Evolutionary conservation across 2,797 vertebrate genomes (phyloP), one percentile per base, ranked within the genome.

Genomic region (Ctenochaetus hawaiiensis): DNA sequence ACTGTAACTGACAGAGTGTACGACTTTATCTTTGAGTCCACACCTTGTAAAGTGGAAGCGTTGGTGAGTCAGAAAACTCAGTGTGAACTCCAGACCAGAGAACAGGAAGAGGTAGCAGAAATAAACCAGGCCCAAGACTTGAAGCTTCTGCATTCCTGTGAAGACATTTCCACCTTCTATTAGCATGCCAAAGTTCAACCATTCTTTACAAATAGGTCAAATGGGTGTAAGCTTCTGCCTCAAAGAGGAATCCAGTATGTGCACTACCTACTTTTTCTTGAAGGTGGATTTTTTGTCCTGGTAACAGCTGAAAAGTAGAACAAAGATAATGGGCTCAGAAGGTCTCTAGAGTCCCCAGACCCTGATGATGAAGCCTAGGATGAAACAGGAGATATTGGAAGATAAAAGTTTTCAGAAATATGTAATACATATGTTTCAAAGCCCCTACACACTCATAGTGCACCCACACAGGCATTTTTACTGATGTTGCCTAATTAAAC

Each of bases 21-120:
- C 1, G 59, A 16, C 39, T 34, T 67, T 37, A 58, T 75, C 45
- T 79, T 3, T 57, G n/a, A 77, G 71, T 9, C 71, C 43, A 54
- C 89, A 99, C 97, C 98, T 98, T 88, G 94, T 97, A 87, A 99
- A 99, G 51, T 96, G 96, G 94, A 99, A 99, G 66, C 97, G 97
- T 72, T 99, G 97, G 89, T 99, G 98, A 37, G 96, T 96, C 45
- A 99, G 95, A 90, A 99, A 99, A 90, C 97, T 97, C 76, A 99
- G 84, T 0, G 96, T 98, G 69, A 96, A 99, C 90, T 99, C 98
- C 89, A 99, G 94, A 47, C 98, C 98, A 0, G 98, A 99, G 92
- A 99, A 99, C 68, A 99, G 93, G 91, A 99, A 98, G 53, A 99
- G 96, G 91, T 99, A 99, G 57, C 96, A 92, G 93, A 99, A 99